Conservation (phyloP, 1,140 invertebrate species). For the Drosophila lini region DNA sequence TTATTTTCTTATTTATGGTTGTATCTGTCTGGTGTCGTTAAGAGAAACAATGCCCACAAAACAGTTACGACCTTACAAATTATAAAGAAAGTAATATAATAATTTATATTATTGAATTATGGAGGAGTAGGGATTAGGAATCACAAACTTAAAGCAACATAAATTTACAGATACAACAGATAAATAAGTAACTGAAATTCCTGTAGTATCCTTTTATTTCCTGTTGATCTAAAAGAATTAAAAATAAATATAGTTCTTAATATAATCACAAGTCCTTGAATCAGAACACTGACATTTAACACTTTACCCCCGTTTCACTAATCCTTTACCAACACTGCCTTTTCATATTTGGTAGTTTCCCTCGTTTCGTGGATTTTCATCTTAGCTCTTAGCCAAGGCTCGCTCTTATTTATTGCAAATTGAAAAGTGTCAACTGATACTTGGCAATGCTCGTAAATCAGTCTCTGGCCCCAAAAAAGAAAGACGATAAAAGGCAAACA, state of each 20-base stretch:
- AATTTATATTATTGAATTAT: background rate
- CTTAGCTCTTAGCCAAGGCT: background rate
- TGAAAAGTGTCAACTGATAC: slow-evolving; percentile 65
- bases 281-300: background rate
- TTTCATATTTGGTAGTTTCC: slow-evolving; percentile 7
- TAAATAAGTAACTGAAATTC: background rate
- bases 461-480: slow-evolving; percentile 26
- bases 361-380: slow-evolving; percentile 6
- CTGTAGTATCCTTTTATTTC: background rate
- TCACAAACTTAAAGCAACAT: background rate
- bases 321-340: slow-evolving; percentile 24
- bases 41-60: background rate
- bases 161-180: background rate
- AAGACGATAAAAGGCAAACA: slow-evolving; percentile 27
- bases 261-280: background rate
- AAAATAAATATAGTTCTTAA: background rate
- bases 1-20: slow-evolving; percentile 49
- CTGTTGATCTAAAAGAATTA: background rate
- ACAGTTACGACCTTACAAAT: background rate
- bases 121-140: too few species aligned
- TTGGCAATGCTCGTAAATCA: slow-evolving; percentile 54
- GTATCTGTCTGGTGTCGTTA: slow-evolving; percentile 28
- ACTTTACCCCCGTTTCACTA: background rate
- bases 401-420: slow-evolving; percentile 70
- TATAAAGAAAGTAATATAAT: background rate